A percentile compares a stretch with the other conserved stretches of the same genome.
These are phyloP conservation scores for Clistopyga incitator DNA, from an alignment of 2,888 invertebrate species.

Conservation along the genomic window DNA sequence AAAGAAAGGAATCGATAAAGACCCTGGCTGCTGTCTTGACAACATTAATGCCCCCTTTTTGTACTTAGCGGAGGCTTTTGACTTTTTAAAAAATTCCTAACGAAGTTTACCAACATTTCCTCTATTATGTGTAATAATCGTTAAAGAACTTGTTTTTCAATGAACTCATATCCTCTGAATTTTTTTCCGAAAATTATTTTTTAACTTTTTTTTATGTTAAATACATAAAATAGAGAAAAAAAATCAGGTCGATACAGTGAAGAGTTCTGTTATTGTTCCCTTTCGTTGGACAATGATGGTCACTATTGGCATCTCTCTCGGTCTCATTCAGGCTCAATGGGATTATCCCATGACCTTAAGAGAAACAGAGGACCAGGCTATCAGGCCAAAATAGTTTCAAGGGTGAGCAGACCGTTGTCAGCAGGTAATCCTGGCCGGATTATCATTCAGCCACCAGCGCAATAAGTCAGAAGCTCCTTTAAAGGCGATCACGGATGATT, in stretches of 20 bases:
- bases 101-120: background rate
- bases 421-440: slow-evolving; percentile 51
- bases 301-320: background rate
- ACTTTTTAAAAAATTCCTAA: background rate
- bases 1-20: slow-evolving; percentile 28
- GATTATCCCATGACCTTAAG: background rate
- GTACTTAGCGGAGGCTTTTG: background rate
- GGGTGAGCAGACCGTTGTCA: slow-evolving; percentile 44
- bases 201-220: too few species aligned
- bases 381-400: slow-evolving; percentile 24
- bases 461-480: slow-evolving; percentile 74
- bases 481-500: slow-evolving; percentile 76
- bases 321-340: background rate
- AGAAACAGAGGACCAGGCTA: slow-evolving; percentile 15
- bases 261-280: too few species aligned
- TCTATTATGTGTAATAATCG: too few species aligned
- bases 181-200: too few species aligned
- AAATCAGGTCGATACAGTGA: too few species aligned
- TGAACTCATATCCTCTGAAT: too few species aligned
- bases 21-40: slow-evolving; percentile 5
- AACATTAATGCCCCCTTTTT: slow-evolving; percentile 3
- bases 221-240: too few species aligned
- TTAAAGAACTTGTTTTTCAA: too few species aligned
- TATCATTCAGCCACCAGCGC: slow-evolving; percentile 62
- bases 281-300: background rate